Percentiles rank a stretch among this genome's conserved stretches.
Conservation (phyloP, 2,888 invertebrate species). For the Amiota communis region DNA sequence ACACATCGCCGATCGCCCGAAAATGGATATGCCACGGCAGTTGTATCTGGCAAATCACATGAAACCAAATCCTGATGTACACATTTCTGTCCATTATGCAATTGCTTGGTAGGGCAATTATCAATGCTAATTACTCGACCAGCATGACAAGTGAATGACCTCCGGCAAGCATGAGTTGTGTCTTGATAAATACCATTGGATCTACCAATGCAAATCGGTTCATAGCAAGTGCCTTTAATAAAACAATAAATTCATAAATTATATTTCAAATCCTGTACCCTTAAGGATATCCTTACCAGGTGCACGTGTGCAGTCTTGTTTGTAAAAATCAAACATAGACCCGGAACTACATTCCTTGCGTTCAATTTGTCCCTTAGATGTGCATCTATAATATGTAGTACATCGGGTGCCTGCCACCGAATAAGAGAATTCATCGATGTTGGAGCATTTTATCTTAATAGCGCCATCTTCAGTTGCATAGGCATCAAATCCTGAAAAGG, state of each 20-base stretch:
- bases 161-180: conserved; percentile 76
- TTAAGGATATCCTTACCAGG: conserved; percentile 60
- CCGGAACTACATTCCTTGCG: conserved; percentile 75
- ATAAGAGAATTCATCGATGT: conserved; percentile 69
- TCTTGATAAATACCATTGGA: conserved; percentile 77
- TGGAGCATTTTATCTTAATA: conserved; percentile 55
- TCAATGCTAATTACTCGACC: conserved; percentile 75
- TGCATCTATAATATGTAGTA: conserved; percentile 77
- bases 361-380: conserved; percentile 55
- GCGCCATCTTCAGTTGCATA: conserved; percentile 30
- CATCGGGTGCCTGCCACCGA: conserved; percentile 77
- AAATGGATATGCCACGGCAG: conserved; percentile 62
- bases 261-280: background rate
- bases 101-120: conserved; percentile 73
- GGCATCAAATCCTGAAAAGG: background rate
- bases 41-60: conserved; percentile 74
- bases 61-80: conserved; percentile 71
- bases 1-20: conserved; percentile 58
- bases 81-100: conserved; percentile 75
- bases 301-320: conserved; percentile 75
- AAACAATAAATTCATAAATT: background rate
- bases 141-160: conserved; percentile 75
- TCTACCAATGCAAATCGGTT: conserved; percentile 77
- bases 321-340: conserved; percentile 76
- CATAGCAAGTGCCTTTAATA: conserved; percentile 75